Base-by-base conservation (phyloP, 2,797 vertebrate genomes). In the Xiphorhynchus erythropygius region DNA sequence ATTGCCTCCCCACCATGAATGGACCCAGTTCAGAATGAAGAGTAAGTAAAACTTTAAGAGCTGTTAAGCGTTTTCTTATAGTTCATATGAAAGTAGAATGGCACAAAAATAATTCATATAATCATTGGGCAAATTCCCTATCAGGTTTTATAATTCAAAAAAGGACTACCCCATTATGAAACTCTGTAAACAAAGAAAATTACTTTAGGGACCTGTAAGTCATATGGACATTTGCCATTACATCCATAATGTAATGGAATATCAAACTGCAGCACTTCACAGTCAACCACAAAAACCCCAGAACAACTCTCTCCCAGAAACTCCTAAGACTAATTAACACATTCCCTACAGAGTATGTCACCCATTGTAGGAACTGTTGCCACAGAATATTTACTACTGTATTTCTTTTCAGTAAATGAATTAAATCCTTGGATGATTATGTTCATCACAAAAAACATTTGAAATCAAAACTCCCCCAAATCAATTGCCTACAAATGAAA, bases 1-100 rank as follows among this genome's bases (percentile, higher is more conserved):
- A 67, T 24, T 28, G 37, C 14, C n/a, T 28, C 25, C 62, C 42
- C 10, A 6, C 44, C 10, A 9, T 27, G 56, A 81, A 60, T 6
- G 5, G 22, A 14, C 4, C 5, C 70, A 81, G n/a, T 23, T 87
- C 30, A 33, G 17, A 85, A 89, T 4, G 3, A 80, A 76, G 4
- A 63, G 6, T 10, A 1, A 3, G 5, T 11, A 2, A 4, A 64
- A 63, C 10, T 32, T 18, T 5, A 53, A 79, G 74, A 75, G n/a
- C 10, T 65, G 11, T 33, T 70, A 57, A 52, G 12, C 41, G 10
- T 46, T 10, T 2, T 75, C 74, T 59, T 41, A 6, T 47, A 12
- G 42, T 73, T 46, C 0, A 0, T 30, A 73, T 19, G 1, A 74
- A 53, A 22, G 52, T 0, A 47, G 25, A 70, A 65, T 2, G 28